Evolutionary conservation across 2,113 vertebrate genomes (phyloP).

Genomic region (Blennius ocellaris): DNA sequence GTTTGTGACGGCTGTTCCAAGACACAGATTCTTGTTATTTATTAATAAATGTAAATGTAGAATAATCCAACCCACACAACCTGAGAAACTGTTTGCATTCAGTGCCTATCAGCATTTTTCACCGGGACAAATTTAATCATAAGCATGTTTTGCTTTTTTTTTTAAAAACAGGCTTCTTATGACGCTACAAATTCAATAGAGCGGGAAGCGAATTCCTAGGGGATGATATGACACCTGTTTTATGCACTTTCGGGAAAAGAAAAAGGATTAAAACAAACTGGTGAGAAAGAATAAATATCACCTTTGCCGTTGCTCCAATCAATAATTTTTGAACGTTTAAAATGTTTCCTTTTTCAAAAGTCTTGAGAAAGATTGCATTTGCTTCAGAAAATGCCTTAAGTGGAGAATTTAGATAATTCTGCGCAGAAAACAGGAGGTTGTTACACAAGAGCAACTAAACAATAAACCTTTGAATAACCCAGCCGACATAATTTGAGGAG

Average conservation of each 20-base stretch:
- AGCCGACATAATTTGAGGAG: background rate
- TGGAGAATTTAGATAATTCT: background rate
- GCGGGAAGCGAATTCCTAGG: too few species aligned
- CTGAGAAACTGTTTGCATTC: slow-evolving; percentile 54
- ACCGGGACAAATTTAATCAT: slow-evolving; percentile 4
- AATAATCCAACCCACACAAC: slow-evolving; percentile 27
- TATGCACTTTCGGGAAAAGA: too few species aligned
- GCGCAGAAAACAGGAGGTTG: background rate
- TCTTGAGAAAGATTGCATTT: background rate
- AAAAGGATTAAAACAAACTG: too few species aligned
- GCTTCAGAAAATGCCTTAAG: background rate
- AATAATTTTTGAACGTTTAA: too few species aligned
- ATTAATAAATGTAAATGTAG: too few species aligned
- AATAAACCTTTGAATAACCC: background rate
- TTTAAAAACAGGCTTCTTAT: slow-evolving; percentile 1
- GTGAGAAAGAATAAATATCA: too few species aligned
- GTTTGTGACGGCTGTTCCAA: background rate
- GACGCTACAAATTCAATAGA: too few species aligned
- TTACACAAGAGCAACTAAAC: slow-evolving; percentile 1
- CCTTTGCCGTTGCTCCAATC: too few species aligned
- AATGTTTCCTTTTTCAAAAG: too few species aligned
- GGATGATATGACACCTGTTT: too few species aligned
- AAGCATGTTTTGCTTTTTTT: slow-evolving; percentile 15
- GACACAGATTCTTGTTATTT: background rate
- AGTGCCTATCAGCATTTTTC: slow-evolving; percentile 8